Base-by-base conservation (phyloP, 2,888 invertebrate genomes). In the Operophtera brumata region DNA sequence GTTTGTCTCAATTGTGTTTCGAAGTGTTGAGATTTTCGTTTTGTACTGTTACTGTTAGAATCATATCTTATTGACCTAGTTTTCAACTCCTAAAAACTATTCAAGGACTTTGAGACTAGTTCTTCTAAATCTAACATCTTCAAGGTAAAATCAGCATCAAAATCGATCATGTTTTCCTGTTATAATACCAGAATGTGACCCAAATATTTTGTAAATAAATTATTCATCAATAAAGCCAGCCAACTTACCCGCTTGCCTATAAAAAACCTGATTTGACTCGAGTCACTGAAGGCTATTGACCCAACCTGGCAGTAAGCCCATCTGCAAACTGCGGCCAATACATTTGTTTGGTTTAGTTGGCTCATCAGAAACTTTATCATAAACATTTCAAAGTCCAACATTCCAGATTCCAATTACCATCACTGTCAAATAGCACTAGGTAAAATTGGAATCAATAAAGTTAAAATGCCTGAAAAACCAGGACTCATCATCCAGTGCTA, bases 251-350 rank as follows among this genome's bases (percentile, higher is more conserved):
- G 66, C 49, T 72, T 64, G 64, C 66, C 67, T 65, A 68, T 59
- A 61, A 62, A 66, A 67, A 70, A 69, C 65, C 64, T 60, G 65
- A 61, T 66, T 65, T 65, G 51, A 59, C 46, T 47, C 12, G 36
- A 42, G 48, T 52, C 43, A 40, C 37, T 26, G 51, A 66, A 62
- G 84, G 82, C 75, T 83, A 76, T 80, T 86, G 86, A 86, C 86
- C 86, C 65, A 71, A 71, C 71, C 79, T 85, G 86, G 84, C 83
- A 82, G 54, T 30, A 53, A 66, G 77, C 82, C 82, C 80, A 77
- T 58, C 60, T 50, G 60, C 64, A 67, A 58, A 61, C 58, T 62
- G 58, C 57, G 53, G 37, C 56, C 50, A 47, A 57, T 59, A 54
- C 32, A 43, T 49, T 39, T 47, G 43, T 47, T 42, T 48, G 20